Base-by-base conservation (phyloP, 2,113 vertebrate species). In the Notarius lentiginosus region DNA sequence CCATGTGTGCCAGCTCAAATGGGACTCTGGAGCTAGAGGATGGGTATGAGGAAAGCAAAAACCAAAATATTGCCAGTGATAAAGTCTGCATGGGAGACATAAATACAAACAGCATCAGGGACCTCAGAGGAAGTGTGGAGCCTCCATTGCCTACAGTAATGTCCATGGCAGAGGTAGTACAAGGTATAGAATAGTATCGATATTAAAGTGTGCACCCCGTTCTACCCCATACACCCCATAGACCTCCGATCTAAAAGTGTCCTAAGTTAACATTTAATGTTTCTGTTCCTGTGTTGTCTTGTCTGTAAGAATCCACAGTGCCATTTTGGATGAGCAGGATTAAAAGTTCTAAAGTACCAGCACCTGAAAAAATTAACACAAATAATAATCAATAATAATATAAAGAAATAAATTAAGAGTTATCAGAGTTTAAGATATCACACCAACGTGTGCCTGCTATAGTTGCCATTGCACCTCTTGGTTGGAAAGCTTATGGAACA, bases 391-490 rank as follows among this genome's bases (percentile, higher is more conserved):
- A 70, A 89, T 86, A 87, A 86, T 87, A 90, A 84, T 82, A 87
- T 85, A 81, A 77, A 73, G 47, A 89, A 89, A 89, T 75, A 83
- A 68, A 86, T 80, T 4, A 84, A 92, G 84, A 90, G 87, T 91
- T 91, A 91, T 89, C 87, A 89, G 88, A 91, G 88, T 88, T 87
- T 86, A 89, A 89, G 87, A 90, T 91, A 96, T 96, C 96, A 96
- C 96, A 96, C 96, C 96, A 96, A 96, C 95, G 96, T 97, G 97
- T 96, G 96, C 97, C 97, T 97, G 96, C 96, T 96, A 95, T 95
- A 96, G 95, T 96, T 95, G 95, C 96, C 96, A 96, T 95, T 83
- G 89, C 97, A 95, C 96, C 96, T 88, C 88, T 79, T 77, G 79
- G 84, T 89, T 88, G 84, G 85, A 87, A 90, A 85, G 89, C 96